These are phyloP conservation scores for Sinocyclocheilus grahami DNA, from an alignment of 2,113 vertebrate species.

Conservation along the genomic window DNA sequence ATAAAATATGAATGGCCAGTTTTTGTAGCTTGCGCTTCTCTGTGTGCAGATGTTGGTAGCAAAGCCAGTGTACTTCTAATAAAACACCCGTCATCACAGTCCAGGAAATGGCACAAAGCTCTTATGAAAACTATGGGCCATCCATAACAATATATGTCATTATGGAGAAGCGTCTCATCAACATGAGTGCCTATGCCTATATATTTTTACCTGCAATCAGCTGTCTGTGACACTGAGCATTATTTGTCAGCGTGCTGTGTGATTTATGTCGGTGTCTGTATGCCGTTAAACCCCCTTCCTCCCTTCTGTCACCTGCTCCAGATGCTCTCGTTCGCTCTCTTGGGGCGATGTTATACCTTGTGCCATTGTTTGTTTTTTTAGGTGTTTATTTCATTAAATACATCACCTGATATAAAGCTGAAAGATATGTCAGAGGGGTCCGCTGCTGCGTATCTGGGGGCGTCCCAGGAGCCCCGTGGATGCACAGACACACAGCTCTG, in stretches of 20 bases:
- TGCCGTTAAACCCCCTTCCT: not conserved
- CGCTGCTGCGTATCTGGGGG: not conserved
- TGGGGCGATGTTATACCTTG: slow-evolving; percentile 38
- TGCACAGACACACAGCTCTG: slow-evolving; percentile 28
- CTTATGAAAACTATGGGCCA: slow-evolving; percentile 43
- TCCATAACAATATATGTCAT: slow-evolving; percentile 47
- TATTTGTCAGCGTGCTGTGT: slow-evolving; percentile 10
- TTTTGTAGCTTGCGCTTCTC: slow-evolving; percentile 57
- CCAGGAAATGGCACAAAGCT: slow-evolving; percentile 31
- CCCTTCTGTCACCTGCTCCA: slow-evolving; percentile 4
- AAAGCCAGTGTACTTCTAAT: slow-evolving; percentile 43
- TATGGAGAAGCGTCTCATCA: slow-evolving; percentile 43
- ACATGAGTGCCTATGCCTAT: slow-evolving; percentile 25
- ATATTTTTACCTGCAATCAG: slow-evolving; percentile 44
- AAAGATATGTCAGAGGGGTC: slow-evolving; percentile 19
- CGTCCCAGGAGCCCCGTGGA: slow-evolving; percentile 21
- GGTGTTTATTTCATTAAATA: slow-evolving; percentile 41
- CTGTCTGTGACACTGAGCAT: slow-evolving; percentile 31
- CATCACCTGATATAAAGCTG: slow-evolving; percentile 27
- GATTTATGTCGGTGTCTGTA: slow-evolving; percentile 14
- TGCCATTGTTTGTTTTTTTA: slow-evolving; percentile 30
- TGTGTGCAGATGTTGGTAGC: slow-evolving; percentile 45
- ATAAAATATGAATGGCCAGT: slow-evolving; percentile 60
- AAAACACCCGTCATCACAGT: slow-evolving; percentile 40
- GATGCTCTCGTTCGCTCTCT: slow-evolving; percentile 9